A percentile compares a stretch with the other conserved stretches of the same genome.
phyloP scores from a whole-genome alignment of 2,113 vertebrate species.

The rabbit (Oryctolagus cuniculus) region DNA sequence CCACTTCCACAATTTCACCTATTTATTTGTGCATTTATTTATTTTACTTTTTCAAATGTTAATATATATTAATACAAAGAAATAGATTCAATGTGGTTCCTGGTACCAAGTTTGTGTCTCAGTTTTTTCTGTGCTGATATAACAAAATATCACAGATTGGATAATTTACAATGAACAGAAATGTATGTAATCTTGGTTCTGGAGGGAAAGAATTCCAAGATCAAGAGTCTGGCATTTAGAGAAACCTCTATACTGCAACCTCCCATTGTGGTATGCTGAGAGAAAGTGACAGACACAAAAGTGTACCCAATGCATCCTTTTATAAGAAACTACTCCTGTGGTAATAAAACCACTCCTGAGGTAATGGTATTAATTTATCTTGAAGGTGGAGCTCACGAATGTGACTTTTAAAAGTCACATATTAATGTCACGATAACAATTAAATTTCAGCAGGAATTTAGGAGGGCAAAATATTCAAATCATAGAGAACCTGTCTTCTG shows the following conservation, averaged over 20 bases:
- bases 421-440: too few relatives aligned
- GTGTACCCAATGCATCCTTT: not conserved
- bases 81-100: too few relatives aligned
- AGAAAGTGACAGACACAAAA: not conserved
- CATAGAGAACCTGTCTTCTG: not conserved
- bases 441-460: not conserved
- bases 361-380: not conserved
- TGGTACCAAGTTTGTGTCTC: not conserved
- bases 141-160: not conserved
- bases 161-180: not conserved
- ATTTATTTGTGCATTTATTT: not conserved
- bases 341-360: not conserved
- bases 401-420: not conserved
- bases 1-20: not conserved
- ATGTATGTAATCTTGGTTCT: not conserved
- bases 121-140: not conserved
- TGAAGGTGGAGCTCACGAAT: not conserved
- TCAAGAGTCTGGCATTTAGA: not conserved
- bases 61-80: too few relatives aligned
- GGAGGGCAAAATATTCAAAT: not conserved
- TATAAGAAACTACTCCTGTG: not conserved
- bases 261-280: not conserved
- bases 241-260: not conserved
- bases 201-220: not conserved
- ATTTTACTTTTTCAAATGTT: too few relatives aligned